Evolutionary conservation across 2,797 vertebrate species (phyloP).

Genomic region (Sebastes variabilis): DNA sequence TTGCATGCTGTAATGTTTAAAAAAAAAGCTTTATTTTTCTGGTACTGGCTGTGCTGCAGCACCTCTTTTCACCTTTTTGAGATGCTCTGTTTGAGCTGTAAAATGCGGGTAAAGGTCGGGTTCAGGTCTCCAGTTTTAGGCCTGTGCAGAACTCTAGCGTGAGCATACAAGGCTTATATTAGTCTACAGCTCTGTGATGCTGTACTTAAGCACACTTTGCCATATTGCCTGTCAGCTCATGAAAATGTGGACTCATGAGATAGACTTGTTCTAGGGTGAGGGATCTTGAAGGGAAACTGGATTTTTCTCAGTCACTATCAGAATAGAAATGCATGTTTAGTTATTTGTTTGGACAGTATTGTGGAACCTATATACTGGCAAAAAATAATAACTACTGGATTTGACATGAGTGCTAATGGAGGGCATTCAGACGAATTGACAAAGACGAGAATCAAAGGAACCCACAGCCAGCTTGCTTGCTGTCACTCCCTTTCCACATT

Average conservation of each 20-base stretch:
- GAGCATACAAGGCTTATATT: not conserved
- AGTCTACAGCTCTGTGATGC: not conserved
- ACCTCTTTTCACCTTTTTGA: too few relatives aligned
- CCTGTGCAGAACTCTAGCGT: not conserved
- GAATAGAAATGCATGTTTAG: not conserved
- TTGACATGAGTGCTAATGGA: not conserved
- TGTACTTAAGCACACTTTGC: not conserved
- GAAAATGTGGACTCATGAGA: not conserved
- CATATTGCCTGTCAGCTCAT: not conserved
- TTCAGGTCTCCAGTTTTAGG: not conserved
- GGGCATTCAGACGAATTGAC: not conserved
- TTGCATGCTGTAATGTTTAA: too few relatives aligned
- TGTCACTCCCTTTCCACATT: not conserved
- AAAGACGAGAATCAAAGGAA: not conserved
- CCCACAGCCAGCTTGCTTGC: not conserved
- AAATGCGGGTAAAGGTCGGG: not conserved
- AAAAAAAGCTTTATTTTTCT: too few relatives aligned
- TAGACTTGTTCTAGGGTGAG: not conserved
- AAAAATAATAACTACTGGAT: not conserved
- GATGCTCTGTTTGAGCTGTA: too few relatives aligned
- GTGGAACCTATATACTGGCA: not conserved
- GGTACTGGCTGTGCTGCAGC: too few relatives aligned
- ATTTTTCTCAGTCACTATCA: not conserved
- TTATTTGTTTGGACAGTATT: not conserved
- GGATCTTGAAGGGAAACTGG: not conserved